Conservation (phyloP, 1,140 invertebrate species). For the Pinna nobilis region DNA sequence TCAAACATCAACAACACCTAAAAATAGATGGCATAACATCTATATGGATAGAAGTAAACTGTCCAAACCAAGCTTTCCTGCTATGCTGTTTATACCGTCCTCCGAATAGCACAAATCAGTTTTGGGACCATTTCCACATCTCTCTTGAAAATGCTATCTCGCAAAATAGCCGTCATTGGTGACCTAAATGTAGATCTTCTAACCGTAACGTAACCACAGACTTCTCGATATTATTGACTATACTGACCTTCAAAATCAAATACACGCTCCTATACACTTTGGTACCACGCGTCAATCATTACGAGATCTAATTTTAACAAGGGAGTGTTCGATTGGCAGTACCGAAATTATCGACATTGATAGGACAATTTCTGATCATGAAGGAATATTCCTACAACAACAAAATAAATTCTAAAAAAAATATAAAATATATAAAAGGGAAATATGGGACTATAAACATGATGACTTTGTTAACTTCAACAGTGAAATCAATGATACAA, state of each 20-base stretch:
- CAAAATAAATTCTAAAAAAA: background rate
- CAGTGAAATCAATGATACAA: background rate
- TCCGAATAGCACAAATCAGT: background rate
- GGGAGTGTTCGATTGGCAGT: background rate
- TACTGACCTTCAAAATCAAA: background rate
- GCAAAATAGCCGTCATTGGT: background rate
- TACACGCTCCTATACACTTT: background rate
- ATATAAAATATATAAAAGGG: background rate
- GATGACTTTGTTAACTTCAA: background rate
- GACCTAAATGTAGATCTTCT: conserved; percentile 1
- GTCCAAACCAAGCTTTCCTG: background rate
- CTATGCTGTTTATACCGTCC: background rate
- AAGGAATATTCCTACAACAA: too few relatives aligned
- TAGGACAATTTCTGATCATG: background rate
- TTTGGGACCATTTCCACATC: background rate
- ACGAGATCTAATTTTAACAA: background rate
- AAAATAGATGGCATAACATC: background rate
- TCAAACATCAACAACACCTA: background rate
- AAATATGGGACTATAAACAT: background rate
- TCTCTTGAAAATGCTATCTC: background rate
- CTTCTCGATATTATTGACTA: background rate
- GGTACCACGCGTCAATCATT: background rate
- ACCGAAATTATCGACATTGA: background rate
- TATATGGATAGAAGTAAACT: background rate
- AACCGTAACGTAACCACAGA: background rate